These are phyloP conservation scores for Acomys russatus DNA, from an alignment of 2,797 vertebrate genomes.

Conservation along the genomic window DNA sequence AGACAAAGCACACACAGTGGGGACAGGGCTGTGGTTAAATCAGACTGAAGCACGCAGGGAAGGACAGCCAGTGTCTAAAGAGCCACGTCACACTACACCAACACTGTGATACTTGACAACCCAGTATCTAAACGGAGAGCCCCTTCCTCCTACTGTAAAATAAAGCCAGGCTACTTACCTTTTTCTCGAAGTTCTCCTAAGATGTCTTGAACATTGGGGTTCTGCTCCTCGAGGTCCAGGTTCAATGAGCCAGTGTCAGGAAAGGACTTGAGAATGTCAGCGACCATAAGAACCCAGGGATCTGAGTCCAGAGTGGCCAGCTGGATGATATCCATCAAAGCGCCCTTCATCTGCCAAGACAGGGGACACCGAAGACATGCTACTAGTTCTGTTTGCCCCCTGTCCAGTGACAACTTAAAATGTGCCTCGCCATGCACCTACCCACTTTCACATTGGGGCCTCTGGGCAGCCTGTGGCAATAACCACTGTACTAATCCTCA, in stretches of 20 bases:
- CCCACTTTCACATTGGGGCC: not conserved
- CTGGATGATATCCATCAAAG: slow-evolving; percentile 97
- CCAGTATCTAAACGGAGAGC: not conserved
- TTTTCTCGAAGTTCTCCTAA: slow-evolving; percentile 98
- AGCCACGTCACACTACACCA: not conserved
- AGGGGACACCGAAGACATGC: not conserved
- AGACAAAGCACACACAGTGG: no score
- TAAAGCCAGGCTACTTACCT: slow-evolving; percentile 88
- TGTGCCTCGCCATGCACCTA: no score
- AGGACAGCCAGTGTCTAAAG: no score
- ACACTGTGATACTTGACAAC: not conserved
- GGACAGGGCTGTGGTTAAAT: not conserved
- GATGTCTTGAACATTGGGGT: slow-evolving; percentile 99
- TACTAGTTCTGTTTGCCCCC: not conserved
- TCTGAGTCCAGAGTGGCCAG: slow-evolving; percentile 98
- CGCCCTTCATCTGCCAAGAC: slow-evolving; percentile 96
- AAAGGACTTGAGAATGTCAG: slow-evolving; percentile 99
- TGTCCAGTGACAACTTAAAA: not conserved
- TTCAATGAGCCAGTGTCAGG: slow-evolving; percentile 98
- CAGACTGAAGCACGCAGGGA: not conserved
- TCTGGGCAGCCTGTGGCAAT: not conserved
- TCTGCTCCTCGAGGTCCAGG: slow-evolving; percentile 98
- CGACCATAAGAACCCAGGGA: slow-evolving; percentile 99
- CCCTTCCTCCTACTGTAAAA: not conserved
- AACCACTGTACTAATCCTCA: not conserved